Percentiles rank a stretch among this genome's conserved stretches.
These are phyloP conservation scores for Mamestra configurata DNA, from an alignment of 1,140 invertebrate genomes.

Conservation along the genomic window DNA sequence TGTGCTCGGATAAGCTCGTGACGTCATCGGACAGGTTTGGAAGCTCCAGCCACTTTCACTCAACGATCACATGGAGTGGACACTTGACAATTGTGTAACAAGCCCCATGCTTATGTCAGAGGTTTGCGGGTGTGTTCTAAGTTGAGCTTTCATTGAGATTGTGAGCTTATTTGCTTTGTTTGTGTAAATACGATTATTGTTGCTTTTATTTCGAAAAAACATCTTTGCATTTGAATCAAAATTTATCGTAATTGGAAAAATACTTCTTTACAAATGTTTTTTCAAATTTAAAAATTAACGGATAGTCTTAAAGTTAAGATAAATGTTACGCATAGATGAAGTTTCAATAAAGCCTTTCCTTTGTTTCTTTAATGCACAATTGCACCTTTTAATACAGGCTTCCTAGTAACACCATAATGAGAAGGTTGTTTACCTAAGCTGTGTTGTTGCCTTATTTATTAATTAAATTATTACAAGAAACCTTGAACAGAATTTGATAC, in stretches of 20 bases:
- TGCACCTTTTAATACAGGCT: not conserved
- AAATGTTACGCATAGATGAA: too few species aligned
- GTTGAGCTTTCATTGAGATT: not conserved
- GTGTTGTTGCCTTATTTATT: slow-evolving; percentile 15
- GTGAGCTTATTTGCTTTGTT: not conserved
- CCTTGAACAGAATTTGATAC: slow-evolving; percentile 20
- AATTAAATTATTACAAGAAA: slow-evolving; percentile 16
- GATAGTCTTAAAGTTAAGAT: too few species aligned
- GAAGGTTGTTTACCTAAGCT: slow-evolving; percentile 26
- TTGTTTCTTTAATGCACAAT: too few species aligned
- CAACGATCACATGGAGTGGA: slow-evolving; percentile 21
- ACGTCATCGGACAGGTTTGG: slow-evolving; percentile 69
- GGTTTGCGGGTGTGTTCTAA: slow-evolving; percentile 3
- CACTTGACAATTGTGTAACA: slow-evolving; percentile 58
- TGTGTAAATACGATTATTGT: not conserved
- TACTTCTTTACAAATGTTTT: too few species aligned
- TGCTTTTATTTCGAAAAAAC: not conserved
- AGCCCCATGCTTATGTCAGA: slow-evolving; percentile 36
- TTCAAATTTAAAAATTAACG: too few species aligned
- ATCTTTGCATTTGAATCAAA: too few species aligned
- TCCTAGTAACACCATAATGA: not conserved
- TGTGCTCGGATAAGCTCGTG: slow-evolving; percentile 55
- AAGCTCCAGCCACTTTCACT: slow-evolving; percentile 74
- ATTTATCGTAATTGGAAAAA: too few species aligned
- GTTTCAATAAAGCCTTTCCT: too few species aligned